Evolutionary conservation across 2,113 vertebrate species (phyloP), one percentile per base, ranked within the genome.

Genomic region (Rhinopomastus cyanomelas): DNA sequence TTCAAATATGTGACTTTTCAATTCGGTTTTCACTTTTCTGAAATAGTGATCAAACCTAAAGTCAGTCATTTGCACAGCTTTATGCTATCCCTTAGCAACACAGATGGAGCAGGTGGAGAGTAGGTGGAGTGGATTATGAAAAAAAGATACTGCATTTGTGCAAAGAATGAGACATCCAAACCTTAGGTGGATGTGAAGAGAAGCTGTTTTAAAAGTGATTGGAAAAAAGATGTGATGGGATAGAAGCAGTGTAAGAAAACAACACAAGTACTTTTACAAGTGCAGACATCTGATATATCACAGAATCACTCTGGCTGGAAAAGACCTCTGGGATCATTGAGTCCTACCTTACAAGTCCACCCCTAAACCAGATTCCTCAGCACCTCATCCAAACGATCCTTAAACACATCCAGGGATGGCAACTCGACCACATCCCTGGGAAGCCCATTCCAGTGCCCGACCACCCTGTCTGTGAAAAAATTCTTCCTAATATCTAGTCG

Each of bases 101-200:
- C 92, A 95, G 94, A 95, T 87, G 81, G 94, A 96, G 42, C 95
- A 95, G 90, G 92, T 95, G 93, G 94, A 74, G 86, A 95, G 94
- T 95, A 94, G 93, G 95, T 91, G 95, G 94, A 92, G 57, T 72
- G 46, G 68, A 94, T 84, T 55, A 75, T 67, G 86, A 81, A 80
- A 76, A n/a, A 91, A 85, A 32, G 56, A 94, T 94, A 91, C 53
- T 86, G 95, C 85, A 93, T 86, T 93, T 91, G 85, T 44, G 77
- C 60, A 89, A 92, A 66, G 65, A 92, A 87, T 67, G 68, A 30
- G 82, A 44, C 37, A 82, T 27, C 79, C 60, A 82, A 62, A 74
- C 53, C 80, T 77, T 83, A 78, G 76, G 89, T 91, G 56, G 34
- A 89, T 74, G 37, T 74, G 79, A 89, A 85, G n/a, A 67, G 44